These are phyloP conservation scores for Phenacoccus solenopsis DNA, from an alignment of 1,140 invertebrate genomes.

Conservation along the genomic window DNA sequence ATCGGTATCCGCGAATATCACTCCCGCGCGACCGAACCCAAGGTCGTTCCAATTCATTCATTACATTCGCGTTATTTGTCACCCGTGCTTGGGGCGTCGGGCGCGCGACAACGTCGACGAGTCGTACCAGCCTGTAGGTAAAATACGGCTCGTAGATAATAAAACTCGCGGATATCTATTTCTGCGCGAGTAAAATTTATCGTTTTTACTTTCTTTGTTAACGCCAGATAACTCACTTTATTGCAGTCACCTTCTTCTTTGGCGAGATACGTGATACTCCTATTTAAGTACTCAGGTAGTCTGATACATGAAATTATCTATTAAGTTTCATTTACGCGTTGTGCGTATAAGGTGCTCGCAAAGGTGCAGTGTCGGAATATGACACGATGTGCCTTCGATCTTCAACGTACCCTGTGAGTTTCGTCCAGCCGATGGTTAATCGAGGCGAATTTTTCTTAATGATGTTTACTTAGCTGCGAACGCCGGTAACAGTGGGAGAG, in stretches of 20 bases:
- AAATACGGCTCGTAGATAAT: neutral
- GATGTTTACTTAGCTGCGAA: no score
- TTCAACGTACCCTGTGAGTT: no score
- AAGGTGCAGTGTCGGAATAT: no score
- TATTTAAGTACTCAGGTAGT: constrained; percentile 2
- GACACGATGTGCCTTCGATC: no score
- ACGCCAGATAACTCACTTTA: neutral
- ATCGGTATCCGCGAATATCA: neutral
- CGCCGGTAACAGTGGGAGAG: no score
- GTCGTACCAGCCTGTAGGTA: neutral
- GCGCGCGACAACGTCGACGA: no score
- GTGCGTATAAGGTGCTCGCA: neutral
- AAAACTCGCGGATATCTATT: neutral
- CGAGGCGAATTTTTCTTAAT: no score
- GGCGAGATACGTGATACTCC: neutral
- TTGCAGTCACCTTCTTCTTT: neutral
- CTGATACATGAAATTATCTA: constrained; percentile 3
- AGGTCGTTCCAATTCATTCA: neutral
- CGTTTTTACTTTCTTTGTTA: constrained; percentile 3
- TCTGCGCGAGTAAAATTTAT: neutral
- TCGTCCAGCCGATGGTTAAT: no score
- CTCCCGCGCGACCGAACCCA: no score
- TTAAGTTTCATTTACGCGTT: neutral
- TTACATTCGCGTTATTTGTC: neutral
- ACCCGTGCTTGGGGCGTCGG: neutral